Conservation (phyloP, 1,140 invertebrate species). For the Oncopodura yosiiana region DNA sequence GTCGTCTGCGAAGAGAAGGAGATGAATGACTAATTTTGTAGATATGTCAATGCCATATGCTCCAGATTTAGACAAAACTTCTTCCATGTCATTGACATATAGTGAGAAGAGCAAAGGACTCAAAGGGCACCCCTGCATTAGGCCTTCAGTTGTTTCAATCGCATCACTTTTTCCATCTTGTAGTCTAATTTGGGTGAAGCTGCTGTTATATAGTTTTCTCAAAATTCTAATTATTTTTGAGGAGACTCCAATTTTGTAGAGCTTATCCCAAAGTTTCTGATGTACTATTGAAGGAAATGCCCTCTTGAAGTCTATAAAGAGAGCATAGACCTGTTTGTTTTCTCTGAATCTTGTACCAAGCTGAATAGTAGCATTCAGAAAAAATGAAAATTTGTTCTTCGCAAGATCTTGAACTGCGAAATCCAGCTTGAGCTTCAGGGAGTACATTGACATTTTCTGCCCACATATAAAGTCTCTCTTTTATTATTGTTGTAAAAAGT, state of each 20-base stretch:
- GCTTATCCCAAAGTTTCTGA: constrained; percentile 29
- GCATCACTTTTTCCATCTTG: not conserved
- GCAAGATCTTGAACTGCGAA: constrained; percentile 28
- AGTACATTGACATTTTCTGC: constrained; percentile 24
- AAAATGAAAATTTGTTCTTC: constrained; percentile 35
- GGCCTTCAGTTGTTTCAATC: constrained; percentile 26
- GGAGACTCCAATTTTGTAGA: constrained; percentile 29
- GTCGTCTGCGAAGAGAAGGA: constrained; percentile 18
- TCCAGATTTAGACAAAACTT: not conserved
- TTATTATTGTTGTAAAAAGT: constrained; percentile 32
- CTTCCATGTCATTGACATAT: constrained; percentile 31
- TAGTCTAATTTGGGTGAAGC: constrained; percentile 11
- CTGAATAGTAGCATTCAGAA: constrained; percentile 29
- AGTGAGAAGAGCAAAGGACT: constrained; percentile 35
- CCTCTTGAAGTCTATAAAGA: constrained; percentile 34
- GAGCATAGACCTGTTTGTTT: constrained; percentile 26
- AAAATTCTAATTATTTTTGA: constrained; percentile 33
- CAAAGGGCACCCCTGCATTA: constrained; percentile 32
- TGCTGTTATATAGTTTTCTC: constrained; percentile 27
- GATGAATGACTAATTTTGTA: not conserved
- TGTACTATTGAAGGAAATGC: constrained; percentile 35
- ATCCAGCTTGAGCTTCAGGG: constrained; percentile 35
- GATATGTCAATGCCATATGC: constrained; percentile 10
- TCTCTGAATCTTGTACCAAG: not conserved
- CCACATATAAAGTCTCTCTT: constrained; percentile 28